Evolutionary conservation across 37 sponge, comb jelly and placozoan species (phyloP).

Genomic region (Dysidea cf. avara): DNA sequence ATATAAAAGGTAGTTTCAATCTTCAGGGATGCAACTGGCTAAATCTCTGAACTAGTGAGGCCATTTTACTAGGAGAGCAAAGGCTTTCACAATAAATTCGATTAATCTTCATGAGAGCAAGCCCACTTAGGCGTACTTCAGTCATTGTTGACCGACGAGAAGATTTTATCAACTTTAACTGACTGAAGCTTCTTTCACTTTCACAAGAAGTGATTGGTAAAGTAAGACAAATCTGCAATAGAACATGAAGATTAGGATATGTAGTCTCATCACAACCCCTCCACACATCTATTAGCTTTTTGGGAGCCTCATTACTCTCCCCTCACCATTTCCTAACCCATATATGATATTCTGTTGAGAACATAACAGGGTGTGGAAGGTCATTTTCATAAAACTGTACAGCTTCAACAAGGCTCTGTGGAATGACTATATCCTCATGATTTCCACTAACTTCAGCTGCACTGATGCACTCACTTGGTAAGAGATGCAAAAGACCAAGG

Average conservation of each 20-base stretch:
- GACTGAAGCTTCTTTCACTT: conserved; percentile 12
- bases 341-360: conserved; percentile 9
- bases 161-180: conserved; percentile 4
- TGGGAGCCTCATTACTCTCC: not conserved
- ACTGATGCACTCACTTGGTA: conserved; percentile 35
- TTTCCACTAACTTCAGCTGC: conserved; percentile 3
- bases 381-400: conserved; percentile 13
- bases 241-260: conserved; percentile 10
- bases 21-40: conserved; percentile 33
- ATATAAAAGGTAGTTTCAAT: conserved; percentile 20
- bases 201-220: conserved; percentile 18
- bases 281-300: not conserved
- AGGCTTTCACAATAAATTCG: conserved; percentile 1
- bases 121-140: conserved; percentile 37
- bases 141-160: conserved; percentile 31
- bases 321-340: conserved; percentile 27
- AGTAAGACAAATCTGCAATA: conserved; percentile 6
- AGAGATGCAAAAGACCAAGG: conserved; percentile 41
- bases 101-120: conserved; percentile 9
- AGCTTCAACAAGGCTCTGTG: conserved; percentile 15
- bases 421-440: conserved; percentile 1
- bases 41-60: conserved; percentile 6
- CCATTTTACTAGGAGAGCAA: conserved; percentile 6
- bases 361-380: conserved; percentile 21
- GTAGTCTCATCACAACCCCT: not conserved